These are phyloP conservation scores for Brachyrhaphis roseni DNA, from an alignment of 2,797 vertebrate species.

Conservation along the genomic window DNA sequence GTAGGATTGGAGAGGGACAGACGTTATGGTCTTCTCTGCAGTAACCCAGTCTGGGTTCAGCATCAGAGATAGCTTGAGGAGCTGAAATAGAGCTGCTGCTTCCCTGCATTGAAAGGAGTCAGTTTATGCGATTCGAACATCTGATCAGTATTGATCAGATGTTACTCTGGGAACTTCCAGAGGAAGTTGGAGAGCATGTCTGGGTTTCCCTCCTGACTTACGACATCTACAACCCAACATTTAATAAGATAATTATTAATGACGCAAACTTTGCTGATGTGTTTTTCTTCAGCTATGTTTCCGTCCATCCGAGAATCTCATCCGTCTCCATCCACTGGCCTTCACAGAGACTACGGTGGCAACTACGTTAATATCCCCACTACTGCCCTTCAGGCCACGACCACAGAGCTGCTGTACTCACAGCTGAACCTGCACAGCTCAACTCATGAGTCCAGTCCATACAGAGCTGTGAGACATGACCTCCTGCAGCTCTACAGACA, in stretches of 20 bases:
- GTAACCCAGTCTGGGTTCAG: background rate
- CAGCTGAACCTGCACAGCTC: slow-evolving; percentile 84
- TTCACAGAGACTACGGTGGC: slow-evolving; percentile 60
- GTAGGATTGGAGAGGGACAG: too few relatives aligned
- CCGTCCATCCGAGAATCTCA: slow-evolving; percentile 52
- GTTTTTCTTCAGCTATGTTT: slow-evolving; percentile 66
- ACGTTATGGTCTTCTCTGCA: too few relatives aligned
- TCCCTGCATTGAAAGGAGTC: background rate
- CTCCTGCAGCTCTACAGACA: slow-evolving; percentile 34
- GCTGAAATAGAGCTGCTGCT: background rate
- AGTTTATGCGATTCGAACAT: background rate
- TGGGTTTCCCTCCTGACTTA: background rate
- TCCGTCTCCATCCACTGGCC: slow-evolving; percentile 28
- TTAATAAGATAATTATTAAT: background rate
- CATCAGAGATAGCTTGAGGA: background rate
- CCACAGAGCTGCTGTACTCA: slow-evolving; percentile 84
- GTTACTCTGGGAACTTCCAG: background rate
- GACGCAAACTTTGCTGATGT: background rate
- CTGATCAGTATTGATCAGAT: background rate
- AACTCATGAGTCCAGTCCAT: background rate
- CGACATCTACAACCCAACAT: background rate
- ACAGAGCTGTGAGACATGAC: slow-evolving; percentile 80
- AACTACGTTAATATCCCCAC: slow-evolving; percentile 89
- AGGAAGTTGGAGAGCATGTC: background rate
- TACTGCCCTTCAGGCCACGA: slow-evolving; percentile 69